Base-by-base conservation (phyloP, 2,888 invertebrate genomes). In the Chorisops tibialis region DNA sequence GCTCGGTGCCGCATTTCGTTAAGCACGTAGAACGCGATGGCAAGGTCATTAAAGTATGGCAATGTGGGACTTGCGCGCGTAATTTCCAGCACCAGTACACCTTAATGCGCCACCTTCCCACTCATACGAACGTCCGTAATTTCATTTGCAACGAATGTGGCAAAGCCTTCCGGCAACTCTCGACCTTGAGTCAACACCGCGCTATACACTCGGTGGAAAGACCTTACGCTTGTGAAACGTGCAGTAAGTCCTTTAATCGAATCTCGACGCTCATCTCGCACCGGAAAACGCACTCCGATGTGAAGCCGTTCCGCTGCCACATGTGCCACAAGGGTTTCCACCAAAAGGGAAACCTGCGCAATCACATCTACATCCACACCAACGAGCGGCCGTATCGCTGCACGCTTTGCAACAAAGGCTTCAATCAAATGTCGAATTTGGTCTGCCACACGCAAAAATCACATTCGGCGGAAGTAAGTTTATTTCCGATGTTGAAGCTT, bases 251-350 rank as follows among this genome's bases (percentile, higher is more conserved):
- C 2, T 90, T 89, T 75, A 89, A 89, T 76, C 83, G 89, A 56
- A 87, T 88, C 3, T 89, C 89, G 9, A 89, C 89, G n/a, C 78
- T 90, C 66, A 89, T 89, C 72, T 89, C 89, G 11, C 89, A 90
- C 70, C 83, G 87, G 65, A 89, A 89, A 79, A 89, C 87, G 4
- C 89, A 90, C 72, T 87, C 86, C 9, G 84, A 86, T 49, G 81
- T 85, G 65, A 90, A 89, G 71, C 87, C 87, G 0, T 88, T 88
- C 76, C 83, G 81, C 65, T 90, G 89, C 70, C 84, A 86, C 71
- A 78, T 88, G 60, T 89, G 89, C 74, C 85, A 86, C 58, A 89
- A 89, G 75, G 88, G 88, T 67, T 90, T 90, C 74, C 89, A 89
- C 75, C 89, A 90, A 71, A 89, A 89, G 84, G 89, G 89, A 86